A percentile compares a stretch with the other conserved stretches of the same genome.
phyloP scores from a whole-genome alignment of 1,140 invertebrate genomes.

The Pygmarrhopalites habei region DNA sequence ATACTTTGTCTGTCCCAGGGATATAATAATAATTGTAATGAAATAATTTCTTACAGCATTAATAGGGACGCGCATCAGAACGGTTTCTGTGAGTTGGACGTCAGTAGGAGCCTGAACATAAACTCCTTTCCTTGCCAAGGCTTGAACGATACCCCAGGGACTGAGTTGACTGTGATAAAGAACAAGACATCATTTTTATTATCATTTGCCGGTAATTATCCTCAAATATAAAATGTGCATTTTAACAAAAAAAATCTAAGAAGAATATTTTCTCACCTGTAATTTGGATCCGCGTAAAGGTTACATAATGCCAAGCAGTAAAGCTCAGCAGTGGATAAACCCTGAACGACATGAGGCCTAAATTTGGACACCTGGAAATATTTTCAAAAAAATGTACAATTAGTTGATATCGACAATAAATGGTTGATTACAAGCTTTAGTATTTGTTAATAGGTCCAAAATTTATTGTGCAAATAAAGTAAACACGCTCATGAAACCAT shows the following conservation, averaged over 20 bases:
- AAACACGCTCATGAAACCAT: too few relatives aligned
- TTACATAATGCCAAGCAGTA: slow-evolving; percentile 92
- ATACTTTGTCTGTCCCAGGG: too few relatives aligned
- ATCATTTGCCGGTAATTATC: too few relatives aligned
- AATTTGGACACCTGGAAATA: slow-evolving; percentile 55
- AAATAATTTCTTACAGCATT: slow-evolving; percentile 90
- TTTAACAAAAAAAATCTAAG: not conserved
- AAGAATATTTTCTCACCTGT: not conserved
- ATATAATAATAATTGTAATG: too few relatives aligned
- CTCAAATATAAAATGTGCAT: not conserved
- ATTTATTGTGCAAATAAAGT: too few relatives aligned
- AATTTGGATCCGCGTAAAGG: slow-evolving; percentile 91
- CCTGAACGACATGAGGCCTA: slow-evolving; percentile 85
- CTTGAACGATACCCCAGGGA: slow-evolving; percentile 88
- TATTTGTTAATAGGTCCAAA: too few relatives aligned
- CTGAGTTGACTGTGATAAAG: slow-evolving; percentile 74
- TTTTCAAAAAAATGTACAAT: not conserved
- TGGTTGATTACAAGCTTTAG: too few relatives aligned
- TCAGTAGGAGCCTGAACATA: slow-evolving; percentile 76
- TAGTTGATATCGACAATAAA: too few relatives aligned
- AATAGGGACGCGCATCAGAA: slow-evolving; percentile 91
- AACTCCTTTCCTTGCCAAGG: slow-evolving; percentile 82
- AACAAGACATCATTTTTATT: too few relatives aligned
- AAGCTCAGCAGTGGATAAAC: slow-evolving; percentile 86
- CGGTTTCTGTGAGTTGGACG: slow-evolving; percentile 85